Evolutionary conservation across 2,888 invertebrate genomes (phyloP).

Genomic region (Eristalis pertinax): DNA sequence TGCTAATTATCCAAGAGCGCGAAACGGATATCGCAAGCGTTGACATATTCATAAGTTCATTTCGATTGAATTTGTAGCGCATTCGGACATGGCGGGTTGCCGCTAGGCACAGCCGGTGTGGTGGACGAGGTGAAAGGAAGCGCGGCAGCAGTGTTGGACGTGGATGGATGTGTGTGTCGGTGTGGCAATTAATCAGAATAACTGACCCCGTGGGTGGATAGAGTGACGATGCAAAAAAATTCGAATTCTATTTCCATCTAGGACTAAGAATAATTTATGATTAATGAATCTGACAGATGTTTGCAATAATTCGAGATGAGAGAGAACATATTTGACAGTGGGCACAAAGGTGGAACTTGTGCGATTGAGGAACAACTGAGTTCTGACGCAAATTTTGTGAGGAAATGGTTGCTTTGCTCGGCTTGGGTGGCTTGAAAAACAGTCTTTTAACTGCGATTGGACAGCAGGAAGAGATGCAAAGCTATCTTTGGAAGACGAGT

Average conservation of each 20-base stretch:
- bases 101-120: slow-evolving; percentile 4
- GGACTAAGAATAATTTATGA: slow-evolving; percentile 2
- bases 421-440: no score
- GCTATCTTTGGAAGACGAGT: no score
- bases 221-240: slow-evolving; percentile 14
- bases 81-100: slow-evolving; percentile 22
- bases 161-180: not conserved
- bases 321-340: not conserved
- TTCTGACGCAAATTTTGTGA: not conserved
- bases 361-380: not conserved
- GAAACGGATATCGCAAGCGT: slow-evolving; percentile 45
- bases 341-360: not conserved
- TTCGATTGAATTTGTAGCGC: slow-evolving; percentile 25
- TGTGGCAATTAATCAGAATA: slow-evolving; percentile 24
- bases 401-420: no score
- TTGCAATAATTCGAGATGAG: not conserved
- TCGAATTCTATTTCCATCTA: slow-evolving; percentile 2
- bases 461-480: no score
- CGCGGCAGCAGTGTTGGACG: not conserved
- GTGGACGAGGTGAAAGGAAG: not conserved
- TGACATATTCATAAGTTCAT: slow-evolving; percentile 60
- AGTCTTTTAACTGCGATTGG: no score
- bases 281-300: not conserved
- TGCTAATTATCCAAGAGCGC: slow-evolving; percentile 44
- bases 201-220: not conserved